These are phyloP conservation scores for Cephalopterus ornatus DNA, from an alignment of 2,113 vertebrate species.

Conservation along the genomic window DNA sequence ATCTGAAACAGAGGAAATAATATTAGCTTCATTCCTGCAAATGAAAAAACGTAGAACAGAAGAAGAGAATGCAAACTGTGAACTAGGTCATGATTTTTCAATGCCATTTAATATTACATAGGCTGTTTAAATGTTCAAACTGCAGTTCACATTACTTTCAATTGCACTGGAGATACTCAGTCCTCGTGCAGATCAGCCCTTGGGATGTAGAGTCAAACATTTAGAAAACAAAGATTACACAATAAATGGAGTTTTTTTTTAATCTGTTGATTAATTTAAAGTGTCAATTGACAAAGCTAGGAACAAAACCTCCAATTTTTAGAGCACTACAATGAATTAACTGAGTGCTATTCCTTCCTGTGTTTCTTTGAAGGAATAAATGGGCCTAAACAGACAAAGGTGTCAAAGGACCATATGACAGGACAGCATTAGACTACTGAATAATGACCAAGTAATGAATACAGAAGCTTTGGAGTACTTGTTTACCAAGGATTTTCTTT, in stretches of 20 bases:
- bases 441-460: neutral
- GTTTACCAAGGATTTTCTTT: neutral
- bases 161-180: neutral
- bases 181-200: neutral
- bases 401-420: neutral
- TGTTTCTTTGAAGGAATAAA: neutral
- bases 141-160: neutral
- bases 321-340: neutral
- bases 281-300: neutral
- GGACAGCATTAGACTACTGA: neutral
- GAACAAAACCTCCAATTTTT: neutral
- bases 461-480: neutral
- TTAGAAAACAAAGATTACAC: neutral
- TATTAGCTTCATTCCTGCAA: neutral
- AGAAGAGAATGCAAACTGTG: neutral
- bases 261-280: neutral
- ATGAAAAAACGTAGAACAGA: neutral
- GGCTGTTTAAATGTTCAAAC: neutral
- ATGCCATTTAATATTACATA: neutral
- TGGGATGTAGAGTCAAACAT: neutral
- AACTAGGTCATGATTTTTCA: neutral
- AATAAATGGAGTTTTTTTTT: neutral
- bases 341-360: neutral
- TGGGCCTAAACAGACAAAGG: neutral
- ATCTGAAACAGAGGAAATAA: neutral